Evolutionary conservation across 1,140 invertebrate genomes (phyloP).

Genomic region (Bombus difficillimus): DNA sequence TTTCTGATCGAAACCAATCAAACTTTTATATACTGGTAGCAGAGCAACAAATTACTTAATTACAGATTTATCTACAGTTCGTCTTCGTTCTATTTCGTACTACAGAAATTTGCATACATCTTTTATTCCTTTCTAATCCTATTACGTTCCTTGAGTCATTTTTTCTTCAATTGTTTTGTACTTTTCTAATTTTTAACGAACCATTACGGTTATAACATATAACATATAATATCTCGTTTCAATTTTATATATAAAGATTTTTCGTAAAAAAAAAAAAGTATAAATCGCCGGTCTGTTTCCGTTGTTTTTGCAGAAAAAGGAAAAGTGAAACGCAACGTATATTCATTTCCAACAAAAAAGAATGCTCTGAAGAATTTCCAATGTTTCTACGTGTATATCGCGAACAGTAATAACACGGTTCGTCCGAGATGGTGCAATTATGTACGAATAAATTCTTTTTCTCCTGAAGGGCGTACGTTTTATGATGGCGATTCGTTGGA

Average conservation of each 20-base stretch:
- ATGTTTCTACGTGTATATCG: background rate
- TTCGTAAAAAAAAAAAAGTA: too few relatives aligned
- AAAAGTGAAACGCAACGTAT: background rate
- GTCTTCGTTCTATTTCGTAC: too few relatives aligned
- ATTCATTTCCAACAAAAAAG: background rate
- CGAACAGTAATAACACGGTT: background rate
- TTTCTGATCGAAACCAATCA: background rate
- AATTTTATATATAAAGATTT: too few relatives aligned
- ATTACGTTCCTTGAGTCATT: too few relatives aligned
- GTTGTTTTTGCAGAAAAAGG: background rate
- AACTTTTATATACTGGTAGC: background rate
- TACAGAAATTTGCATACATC: too few relatives aligned
- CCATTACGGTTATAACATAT: too few relatives aligned
- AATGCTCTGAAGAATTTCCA: background rate
- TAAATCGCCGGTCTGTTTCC: background rate
- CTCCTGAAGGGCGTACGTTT: background rate
- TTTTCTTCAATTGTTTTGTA: too few relatives aligned
- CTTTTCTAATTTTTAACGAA: too few relatives aligned
- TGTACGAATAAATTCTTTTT: background rate
- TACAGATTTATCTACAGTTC: background rate
- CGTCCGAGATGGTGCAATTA: conserved; percentile 2
- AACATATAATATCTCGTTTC: too few relatives aligned
- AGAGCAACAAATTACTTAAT: background rate
- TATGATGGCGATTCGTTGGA: background rate
- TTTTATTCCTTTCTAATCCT: too few relatives aligned